Evolutionary conservation across 2,888 invertebrate species (phyloP), one percentile per base, ranked within the genome.

Genomic region (Hedychridium roseum): DNA sequence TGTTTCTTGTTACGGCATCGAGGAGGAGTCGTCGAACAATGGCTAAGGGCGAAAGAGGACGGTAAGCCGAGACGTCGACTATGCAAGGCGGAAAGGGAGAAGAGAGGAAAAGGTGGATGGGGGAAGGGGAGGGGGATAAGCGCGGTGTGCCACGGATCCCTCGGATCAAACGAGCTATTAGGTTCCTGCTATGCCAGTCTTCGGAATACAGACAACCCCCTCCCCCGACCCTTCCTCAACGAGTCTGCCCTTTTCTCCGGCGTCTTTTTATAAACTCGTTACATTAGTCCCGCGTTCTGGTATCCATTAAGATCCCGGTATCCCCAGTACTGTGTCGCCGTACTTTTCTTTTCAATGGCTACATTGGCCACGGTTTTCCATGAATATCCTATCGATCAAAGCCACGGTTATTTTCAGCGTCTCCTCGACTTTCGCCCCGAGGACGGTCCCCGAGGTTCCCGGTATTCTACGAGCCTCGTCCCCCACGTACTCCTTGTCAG

Each of bases 141-240:
- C 36, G 43, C 38, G 39, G 43, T 39, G 43, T 57, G 54, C 35
- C 57, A 48, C 54, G 62, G 47, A 47, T 56, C 43, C 40, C 49
- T n/a, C 54, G 68, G 68, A 68, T 70, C 70, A 71, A 71, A 67
- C 72, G 70, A 70, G 64, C 70, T 66, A 71, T 71, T 71, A 71
- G 67, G 67, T 51, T 56, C 66, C 63, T 61, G 67, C 70, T 70
- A 70, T 52, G 46, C 41, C 44, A 47, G 39, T 34, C 45, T 50
- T 44, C 49, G 45, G 20, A 38, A 44, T 34, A n/a, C n/a, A n/a
- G n/a, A n/a, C n/a, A n/a, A n/a, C n/a, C n/a, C n/a, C n/a, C n/a
- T n/a, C n/a, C n/a, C n/a, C n/a, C n/a, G n/a, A n/a, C n/a, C n/a
- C n/a, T n/a, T n/a, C n/a, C n/a, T n/a, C n/a, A n/a, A n/a, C n/a